phyloP scores from a whole-genome alignment of 2,113 vertebrate genomes.

The Mesocricetus auratus region DNA sequence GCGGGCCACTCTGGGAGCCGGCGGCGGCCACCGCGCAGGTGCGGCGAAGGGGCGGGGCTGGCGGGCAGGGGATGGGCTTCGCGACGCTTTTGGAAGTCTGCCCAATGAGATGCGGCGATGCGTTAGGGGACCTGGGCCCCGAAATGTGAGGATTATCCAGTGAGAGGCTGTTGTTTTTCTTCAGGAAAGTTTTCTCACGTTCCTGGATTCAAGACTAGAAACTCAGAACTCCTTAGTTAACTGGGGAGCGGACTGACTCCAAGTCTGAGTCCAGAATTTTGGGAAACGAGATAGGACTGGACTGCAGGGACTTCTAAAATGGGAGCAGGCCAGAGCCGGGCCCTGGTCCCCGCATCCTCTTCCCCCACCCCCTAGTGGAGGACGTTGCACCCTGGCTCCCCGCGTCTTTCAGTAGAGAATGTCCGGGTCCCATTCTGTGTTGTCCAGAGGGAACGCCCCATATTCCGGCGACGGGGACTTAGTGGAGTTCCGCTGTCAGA shows the following conservation, averaged over 20 bases:
- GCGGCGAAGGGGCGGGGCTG: conserved; percentile 52
- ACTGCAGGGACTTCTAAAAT: not conserved
- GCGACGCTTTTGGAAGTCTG: not conserved
- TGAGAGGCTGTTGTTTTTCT: not conserved
- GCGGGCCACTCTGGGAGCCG: conserved; percentile 72
- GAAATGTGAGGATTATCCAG: not conserved
- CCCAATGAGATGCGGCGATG: not conserved
- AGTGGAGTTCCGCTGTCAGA: not conserved
- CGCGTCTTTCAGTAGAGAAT: not conserved
- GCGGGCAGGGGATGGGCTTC: conserved; percentile 42
- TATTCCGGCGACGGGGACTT: not conserved
- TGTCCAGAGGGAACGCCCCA: not conserved
- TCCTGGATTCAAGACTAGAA: not conserved
- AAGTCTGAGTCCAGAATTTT: not conserved
- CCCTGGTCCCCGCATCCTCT: not conserved
- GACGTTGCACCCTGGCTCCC: not conserved
- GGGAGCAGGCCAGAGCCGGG: not conserved
- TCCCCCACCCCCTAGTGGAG: not conserved
- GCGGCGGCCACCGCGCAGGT: conserved; percentile 79
- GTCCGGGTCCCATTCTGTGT: not conserved
- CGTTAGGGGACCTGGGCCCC: not conserved
- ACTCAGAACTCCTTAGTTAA: not conserved
- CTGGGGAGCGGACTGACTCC: not conserved
- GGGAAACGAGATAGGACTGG: not conserved
- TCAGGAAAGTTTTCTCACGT: not conserved